Evolutionary conservation across 2,888 invertebrate genomes (phyloP), one percentile per base, ranked within the genome.

Genomic region (Hyles lineata): DNA sequence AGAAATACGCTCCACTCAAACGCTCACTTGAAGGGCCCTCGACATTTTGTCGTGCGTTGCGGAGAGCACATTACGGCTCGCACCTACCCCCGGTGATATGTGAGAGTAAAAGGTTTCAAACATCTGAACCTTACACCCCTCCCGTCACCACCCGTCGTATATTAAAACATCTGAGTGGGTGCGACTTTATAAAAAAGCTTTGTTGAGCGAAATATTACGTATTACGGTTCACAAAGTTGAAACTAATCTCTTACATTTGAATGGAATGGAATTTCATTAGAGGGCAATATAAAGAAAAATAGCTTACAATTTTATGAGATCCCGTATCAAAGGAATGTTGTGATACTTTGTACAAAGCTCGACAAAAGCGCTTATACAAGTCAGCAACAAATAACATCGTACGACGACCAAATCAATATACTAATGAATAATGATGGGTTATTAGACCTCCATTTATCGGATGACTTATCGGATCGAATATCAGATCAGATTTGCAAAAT

Each of bases 81-180:
- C 67, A 43, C 67, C 67, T 67, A 67, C 67, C 86, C 85, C 84
- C 77, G 78, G 78, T 84, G 82, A 86, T 84, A 77, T 85, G 85
- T 84, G 85, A 88, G 82, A 87, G 89, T 89, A 90, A 92, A 91
- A 91, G 91, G 89, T 88, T 90, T 86, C 86, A 86, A 86, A 86
- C 92, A 91, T 90, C 91, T 91, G 91, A 43, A 63, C 63, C 63
- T 35, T 43, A 43, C 11, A 43, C 43, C 43, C 43, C 43, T 15
- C 43, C 11, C 43, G 8, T 15, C 43, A 1, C 89, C 90, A 90
- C 90, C 86, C 83, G 82, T 87, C 87, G 87, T 85, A 89, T 91
- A 92, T 92, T 91, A 90, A 91, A 90, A 90, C 84, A 89, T 88
- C 81, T 86, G 80, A 88, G 85, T 88, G 85, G 82, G 83, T 79